Evolutionary conservation across 2,113 vertebrate species (phyloP).

Genomic region (Pterophyllum scalare): DNA sequence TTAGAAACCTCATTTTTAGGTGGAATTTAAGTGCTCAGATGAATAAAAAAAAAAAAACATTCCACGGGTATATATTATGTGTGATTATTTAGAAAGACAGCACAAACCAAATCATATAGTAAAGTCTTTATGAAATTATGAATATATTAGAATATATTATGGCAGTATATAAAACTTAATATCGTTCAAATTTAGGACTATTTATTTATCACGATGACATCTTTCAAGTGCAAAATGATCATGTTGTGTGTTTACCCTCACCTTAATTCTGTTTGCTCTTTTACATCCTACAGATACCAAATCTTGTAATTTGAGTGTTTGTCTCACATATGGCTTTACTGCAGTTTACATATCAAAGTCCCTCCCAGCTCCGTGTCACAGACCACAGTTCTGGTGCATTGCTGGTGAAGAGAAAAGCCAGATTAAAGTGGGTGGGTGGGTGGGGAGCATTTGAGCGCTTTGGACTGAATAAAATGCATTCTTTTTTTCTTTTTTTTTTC

Average conservation of each 20-base stretch:
- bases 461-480: constrained; percentile 44
- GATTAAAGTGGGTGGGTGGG: not conserved
- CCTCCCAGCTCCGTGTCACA: constrained; percentile 30
- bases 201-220: constrained; percentile 68
- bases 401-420: constrained; percentile 31
- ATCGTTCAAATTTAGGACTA: constrained; percentile 66
- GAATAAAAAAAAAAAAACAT: constrained; percentile 45
- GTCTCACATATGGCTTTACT: constrained; percentile 29
- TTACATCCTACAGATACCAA: constrained; percentile 36
- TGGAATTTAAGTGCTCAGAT: constrained; percentile 42
- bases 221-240: constrained; percentile 36
- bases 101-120: constrained; percentile 80
- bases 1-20: constrained; percentile 41
- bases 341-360: constrained; percentile 52
- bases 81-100: constrained; percentile 74
- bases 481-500: constrained; percentile 21
- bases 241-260: constrained; percentile 35
- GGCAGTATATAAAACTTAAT: constrained; percentile 71
- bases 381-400: constrained; percentile 45
- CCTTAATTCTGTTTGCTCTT: constrained; percentile 39
- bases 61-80: constrained; percentile 65
- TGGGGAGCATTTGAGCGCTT: constrained; percentile 4
- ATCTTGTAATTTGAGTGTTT: constrained; percentile 25
- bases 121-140: constrained; percentile 72
- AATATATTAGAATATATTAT: constrained; percentile 78